Conservation (phyloP, 2,797 vertebrate genomes). For the Rhincodon typus region DNA sequence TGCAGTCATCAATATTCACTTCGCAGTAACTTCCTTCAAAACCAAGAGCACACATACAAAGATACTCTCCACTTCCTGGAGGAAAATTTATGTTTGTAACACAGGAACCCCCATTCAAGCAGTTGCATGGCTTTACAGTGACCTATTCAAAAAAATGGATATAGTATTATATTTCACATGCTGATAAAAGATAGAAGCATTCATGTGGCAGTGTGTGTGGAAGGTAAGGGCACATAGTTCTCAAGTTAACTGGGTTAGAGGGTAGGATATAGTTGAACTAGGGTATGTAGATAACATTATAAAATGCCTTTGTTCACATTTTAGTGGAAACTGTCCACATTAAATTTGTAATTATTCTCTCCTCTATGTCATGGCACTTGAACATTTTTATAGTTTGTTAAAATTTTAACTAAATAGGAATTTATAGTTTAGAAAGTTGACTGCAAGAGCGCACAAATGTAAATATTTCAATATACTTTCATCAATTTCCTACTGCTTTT, state of each 20-base stretch:
- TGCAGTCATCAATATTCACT: constrained; percentile 65
- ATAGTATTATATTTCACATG: not conserved
- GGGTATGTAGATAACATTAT: not conserved
- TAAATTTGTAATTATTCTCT: not conserved
- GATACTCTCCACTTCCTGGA: constrained; percentile 62
- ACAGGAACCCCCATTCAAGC: constrained; percentile 74
- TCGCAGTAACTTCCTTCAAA: constrained; percentile 69
- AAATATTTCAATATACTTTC: not conserved
- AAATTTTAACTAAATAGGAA: not conserved
- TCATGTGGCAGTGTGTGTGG: not conserved
- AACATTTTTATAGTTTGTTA: not conserved
- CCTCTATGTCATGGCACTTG: not conserved
- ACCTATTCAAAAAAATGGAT: constrained; percentile 59
- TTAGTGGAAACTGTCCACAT: not conserved
- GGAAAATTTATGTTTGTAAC: constrained; percentile 58
- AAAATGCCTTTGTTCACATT: not conserved
- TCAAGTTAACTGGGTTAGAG: not conserved
- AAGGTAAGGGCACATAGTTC: not conserved
- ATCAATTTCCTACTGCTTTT: not conserved
- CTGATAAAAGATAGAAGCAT: not conserved
- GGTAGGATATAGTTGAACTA: not conserved
- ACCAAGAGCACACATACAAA: constrained; percentile 68
- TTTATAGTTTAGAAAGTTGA: not conserved
- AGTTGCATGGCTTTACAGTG: constrained; percentile 67
- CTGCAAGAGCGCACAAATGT: not conserved